Evolutionary conservation across 1,140 invertebrate genomes (phyloP).

Genomic region (Drosophila persimilis): DNA sequence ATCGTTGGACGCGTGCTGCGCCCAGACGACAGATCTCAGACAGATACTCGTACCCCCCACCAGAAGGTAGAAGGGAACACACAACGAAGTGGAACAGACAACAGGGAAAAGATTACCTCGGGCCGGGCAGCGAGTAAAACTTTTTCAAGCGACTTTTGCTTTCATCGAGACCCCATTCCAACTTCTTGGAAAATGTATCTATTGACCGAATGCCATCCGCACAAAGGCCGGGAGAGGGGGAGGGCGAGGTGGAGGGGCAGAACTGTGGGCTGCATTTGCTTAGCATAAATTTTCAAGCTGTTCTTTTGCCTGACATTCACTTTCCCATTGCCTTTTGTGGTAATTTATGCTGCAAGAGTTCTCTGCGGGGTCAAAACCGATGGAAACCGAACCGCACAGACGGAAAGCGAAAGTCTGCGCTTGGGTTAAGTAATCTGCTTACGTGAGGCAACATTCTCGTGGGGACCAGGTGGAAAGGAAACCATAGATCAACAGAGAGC

Average conservation of each 20-base stretch:
- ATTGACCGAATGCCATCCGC: conserved; percentile 41
- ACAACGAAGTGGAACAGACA: conserved; percentile 2
- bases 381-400: conserved; percentile 8
- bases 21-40: conserved; percentile 33
- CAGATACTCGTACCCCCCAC: conserved; percentile 17
- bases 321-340: conserved; percentile 39
- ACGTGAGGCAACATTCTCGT: conserved; percentile 14
- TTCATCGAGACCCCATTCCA: conserved; percentile 19
- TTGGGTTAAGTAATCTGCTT: conserved; percentile 7
- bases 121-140: background rate
- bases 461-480: background rate
- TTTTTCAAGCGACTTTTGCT: conserved; percentile 46
- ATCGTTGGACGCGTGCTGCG: conserved; percentile 71
- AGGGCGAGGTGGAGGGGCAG: no score
- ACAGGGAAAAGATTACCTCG: background rate
- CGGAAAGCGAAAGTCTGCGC: conserved; percentile 41
- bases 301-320: conserved; percentile 45
- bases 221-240: background rate
- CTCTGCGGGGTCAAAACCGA: conserved; percentile 50
- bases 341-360: conserved; percentile 65
- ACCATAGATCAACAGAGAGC: background rate
- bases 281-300: conserved; percentile 67
- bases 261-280: conserved; percentile 55
- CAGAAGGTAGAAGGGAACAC: conserved; percentile 14
- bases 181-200: conserved; percentile 42